Percentiles rank a stretch among this genome's conserved stretches.
Evolutionary conservation across 2,113 vertebrate species (phyloP).

Genomic region (Carassius gibelio): DNA sequence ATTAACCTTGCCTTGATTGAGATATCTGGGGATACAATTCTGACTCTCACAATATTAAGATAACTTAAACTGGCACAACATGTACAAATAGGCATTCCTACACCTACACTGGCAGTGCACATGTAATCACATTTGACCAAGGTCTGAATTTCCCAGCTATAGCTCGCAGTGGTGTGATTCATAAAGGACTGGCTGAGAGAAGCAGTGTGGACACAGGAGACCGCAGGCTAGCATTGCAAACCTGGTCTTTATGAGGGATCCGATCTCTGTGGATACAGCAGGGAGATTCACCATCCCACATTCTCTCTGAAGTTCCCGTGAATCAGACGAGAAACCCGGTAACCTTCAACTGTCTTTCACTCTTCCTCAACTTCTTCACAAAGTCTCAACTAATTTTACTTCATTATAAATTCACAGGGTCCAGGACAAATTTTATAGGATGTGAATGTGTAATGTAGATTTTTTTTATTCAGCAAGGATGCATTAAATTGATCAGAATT

Average conservation of each 20-base stretch:
- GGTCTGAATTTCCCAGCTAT: neutral
- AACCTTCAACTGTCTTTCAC: no score
- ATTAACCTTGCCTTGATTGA: neutral
- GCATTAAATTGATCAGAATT: no score
- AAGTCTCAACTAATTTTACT: no score
- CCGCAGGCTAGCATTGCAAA: neutral
- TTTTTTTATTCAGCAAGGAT: neutral
- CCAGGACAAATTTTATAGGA: no score
- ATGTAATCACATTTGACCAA: neutral
- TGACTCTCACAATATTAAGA: neutral
- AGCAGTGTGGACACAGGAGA: neutral
- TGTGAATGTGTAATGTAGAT: no score
- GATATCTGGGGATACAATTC: neutral
- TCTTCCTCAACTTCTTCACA: no score
- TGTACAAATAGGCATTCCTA: conserved; percentile 17
- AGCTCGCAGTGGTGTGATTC: conserved; percentile 18
- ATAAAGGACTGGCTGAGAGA: conserved; percentile 19
- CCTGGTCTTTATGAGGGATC: no score
- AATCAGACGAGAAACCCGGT: no score
- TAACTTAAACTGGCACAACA: neutral
- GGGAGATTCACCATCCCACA: no score
- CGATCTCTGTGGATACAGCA: no score
- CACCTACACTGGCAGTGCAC: conserved; percentile 18
- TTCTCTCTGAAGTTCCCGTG: no score
- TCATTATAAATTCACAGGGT: no score